Evolutionary conservation across 2,797 vertebrate species (phyloP), one percentile per base, ranked within the genome.

Genomic region (Apogon talboti): DNA sequence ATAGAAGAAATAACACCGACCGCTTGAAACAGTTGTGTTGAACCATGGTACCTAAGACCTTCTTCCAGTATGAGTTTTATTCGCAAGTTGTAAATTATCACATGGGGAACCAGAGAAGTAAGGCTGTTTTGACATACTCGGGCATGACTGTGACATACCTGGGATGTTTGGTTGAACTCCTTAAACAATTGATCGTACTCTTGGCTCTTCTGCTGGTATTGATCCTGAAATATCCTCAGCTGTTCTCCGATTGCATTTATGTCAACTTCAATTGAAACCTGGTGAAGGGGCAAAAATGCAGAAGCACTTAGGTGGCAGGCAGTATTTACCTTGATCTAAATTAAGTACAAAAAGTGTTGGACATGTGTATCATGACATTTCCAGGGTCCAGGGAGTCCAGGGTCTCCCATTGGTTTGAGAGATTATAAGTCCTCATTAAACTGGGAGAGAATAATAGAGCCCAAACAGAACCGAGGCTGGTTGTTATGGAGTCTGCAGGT

Each of bases 121-220:
- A 30, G 28, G 28, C 19, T 21, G 19, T 21, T 21, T 21, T 21
- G 19, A 21, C 19, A 21, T 21, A 21, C 19, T 21, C n/a, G n/a
- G n/a, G n/a, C n/a, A n/a, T n/a, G n/a, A n/a, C n/a, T n/a, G n/a
- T n/a, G n/a, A n/a, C n/a, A 0, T 93, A 98, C 96, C 96, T 97
- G 95, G 6, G 95, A 96, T 0, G 95, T 95, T 71, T 94, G 93
- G 0, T 96, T 97, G 74, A 97, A 95, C 74, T 95, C 95, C 76
- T 97, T 94, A 0, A 95, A 96, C 0, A 98, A 93, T 40, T 90
- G 87, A 76, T 97, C 96, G 0, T 96, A 98, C 71, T 97, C 96
- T 65, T 94, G 94, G 89, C 96, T 97, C 91, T 96, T 97, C 82
- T 96, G 94, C 89, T 95, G 95, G 88, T 94, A 97, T 85, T 96